Evolutionary conservation across 2,888 invertebrate species (phyloP), one percentile per base, ranked within the genome.

Genomic region (Terebella lapidaria): DNA sequence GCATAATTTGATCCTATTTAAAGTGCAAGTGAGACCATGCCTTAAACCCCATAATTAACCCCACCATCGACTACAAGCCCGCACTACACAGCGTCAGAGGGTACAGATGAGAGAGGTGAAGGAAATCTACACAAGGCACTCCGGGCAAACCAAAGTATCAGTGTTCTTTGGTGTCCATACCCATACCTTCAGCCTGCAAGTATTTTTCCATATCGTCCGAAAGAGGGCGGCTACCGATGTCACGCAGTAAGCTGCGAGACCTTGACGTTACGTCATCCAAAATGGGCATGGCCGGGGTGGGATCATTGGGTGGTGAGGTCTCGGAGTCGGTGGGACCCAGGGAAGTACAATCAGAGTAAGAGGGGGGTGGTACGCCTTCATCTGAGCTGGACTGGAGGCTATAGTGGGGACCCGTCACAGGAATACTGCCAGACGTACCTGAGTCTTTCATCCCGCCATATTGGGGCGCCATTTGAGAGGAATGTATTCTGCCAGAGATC

Each of bases 191-290:
- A 42, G 60, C 63, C 28, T 60, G 60, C 54, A 66, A 64, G 58
- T 69, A 69, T 59, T 69, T 67, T 51, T 67, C 68, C 57, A 69
- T 60, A 55, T 69, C 68, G 52, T 69, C 69, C 1, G 68, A 68
- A 35, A 69, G 61, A 2, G 69, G 69, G 42, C 69, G 57, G 46
- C 68, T 69, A 24, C 69, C 69, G 24, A 69, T 69, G 46, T 68
- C 74, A 35, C 77, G 74, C 51, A 79, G 71, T 35, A 76, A 74
- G 61, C 83, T 83, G 62, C 85, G 74, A 27, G 85, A 85, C 57
- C 84, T 77, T 47, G 83, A 83, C 45, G 84, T 84, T 79, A 85
- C 84, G 73, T 85, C 85, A 51, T 83, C 84, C 61, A 85, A 78
- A 52, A 85, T 75, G 22, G 84, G 85, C 85, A 85, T 85, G 22